phyloP scores from a whole-genome alignment of 2,113 vertebrate species.

The Daboia siamensis region DNA sequence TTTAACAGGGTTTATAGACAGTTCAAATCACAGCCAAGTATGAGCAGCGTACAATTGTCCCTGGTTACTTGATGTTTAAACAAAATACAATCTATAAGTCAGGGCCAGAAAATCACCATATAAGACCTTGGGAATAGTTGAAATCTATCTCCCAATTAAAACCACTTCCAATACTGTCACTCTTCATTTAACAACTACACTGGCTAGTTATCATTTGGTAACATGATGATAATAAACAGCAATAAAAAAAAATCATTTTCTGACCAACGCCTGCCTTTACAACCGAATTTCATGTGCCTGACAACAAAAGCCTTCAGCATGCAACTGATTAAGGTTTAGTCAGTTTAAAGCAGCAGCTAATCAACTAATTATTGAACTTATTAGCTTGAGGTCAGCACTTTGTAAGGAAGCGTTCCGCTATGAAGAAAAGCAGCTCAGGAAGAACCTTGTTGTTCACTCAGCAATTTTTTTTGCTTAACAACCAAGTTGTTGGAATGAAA shows the following conservation, averaged over 20 bases:
- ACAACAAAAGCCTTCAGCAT: background rate
- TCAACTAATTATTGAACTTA: background rate
- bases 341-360: background rate
- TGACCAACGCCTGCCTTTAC: background rate
- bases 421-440: background rate
- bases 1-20: background rate
- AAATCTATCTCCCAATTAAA: background rate
- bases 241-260: background rate
- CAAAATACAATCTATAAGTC: background rate
- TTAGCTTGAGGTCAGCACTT: background rate
- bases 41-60: background rate
- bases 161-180: background rate
- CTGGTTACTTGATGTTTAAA: background rate
- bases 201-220: background rate
- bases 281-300: background rate
- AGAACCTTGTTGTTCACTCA: background rate
- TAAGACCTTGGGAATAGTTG: background rate
- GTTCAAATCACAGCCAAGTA: background rate
- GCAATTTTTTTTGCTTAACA: background rate
- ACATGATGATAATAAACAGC: background rate
- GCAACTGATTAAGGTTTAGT: background rate
- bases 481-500: background rate
- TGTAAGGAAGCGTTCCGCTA: background rate
- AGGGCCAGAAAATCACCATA: background rate
- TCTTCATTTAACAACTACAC: background rate